Base-by-base conservation (phyloP, 2,797 vertebrate genomes). In the Etheostoma perlongum region DNA sequence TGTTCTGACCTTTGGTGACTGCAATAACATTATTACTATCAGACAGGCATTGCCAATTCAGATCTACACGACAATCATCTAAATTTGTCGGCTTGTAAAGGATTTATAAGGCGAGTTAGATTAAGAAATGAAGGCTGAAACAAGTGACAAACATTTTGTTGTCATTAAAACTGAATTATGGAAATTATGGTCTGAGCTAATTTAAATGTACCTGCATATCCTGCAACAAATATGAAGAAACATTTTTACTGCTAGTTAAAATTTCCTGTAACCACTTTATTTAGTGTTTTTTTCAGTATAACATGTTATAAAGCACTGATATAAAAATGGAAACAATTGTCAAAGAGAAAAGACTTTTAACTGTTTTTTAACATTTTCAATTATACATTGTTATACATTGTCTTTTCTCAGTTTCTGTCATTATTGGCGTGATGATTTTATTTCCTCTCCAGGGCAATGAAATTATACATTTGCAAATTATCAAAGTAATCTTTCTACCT, bases 1-100 rank as follows among this genome's bases (percentile, higher is more conserved):
- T 95, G 93, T 95, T 93, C 91, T 92, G 93, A 93, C 91, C 94
- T 94, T 88, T 92, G 88, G 88, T 92, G 94, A 87, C 83, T 92
- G 90, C 92, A 93, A 94, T 93, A 94, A 94, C 94, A 94, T 95
- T 94, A 95, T 94, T 88, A 86, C 89, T 85, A 67, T 79, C 67
- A 84, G 81, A 91, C 85, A 84, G 84, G 81, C 74, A 52, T 51
- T 47, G 71, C 70, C 65, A 67, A 67, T 83, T 68, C 58, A n/a
- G 69, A 73, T 76, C 76, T 59, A 49, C 27, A 59, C 74, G 67
- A 54, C 40, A 53, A 74, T 78, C 15, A 75, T n/a, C 44, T 11
- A 12, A 48, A 65, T 81, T 74, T 67, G 55, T 72, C 40, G 36
- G 66, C 59, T 67, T 44, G 42, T 63, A 52, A 68, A 74, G 53